A percentile compares a stretch with the other conserved stretches of the same genome.
Evolutionary conservation across 2,113 vertebrate species (phyloP).

Genomic region (Sinocyclocheilus anophthalmus): DNA sequence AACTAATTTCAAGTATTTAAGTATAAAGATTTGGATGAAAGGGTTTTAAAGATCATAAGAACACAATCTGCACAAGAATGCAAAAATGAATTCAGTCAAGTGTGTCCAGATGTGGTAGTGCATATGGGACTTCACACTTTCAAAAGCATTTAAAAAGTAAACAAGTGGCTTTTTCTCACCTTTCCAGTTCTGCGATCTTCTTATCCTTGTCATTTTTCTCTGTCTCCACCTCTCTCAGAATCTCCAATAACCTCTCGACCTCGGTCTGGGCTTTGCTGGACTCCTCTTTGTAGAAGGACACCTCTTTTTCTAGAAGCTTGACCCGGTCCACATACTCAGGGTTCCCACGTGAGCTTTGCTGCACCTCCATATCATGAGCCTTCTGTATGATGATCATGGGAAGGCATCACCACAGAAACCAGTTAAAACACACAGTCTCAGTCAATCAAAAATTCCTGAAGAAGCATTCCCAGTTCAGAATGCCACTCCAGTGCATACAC

Average conservation of each 20-base stretch:
- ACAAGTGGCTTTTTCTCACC: conserved; percentile 70
- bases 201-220: conserved; percentile 99
- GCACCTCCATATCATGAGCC: conserved; percentile 90
- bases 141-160: neutral
- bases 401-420: conserved; percentile 11
- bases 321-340: conserved; percentile 90
- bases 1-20: too few relatives aligned
- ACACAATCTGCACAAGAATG: neutral
- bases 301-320: conserved; percentile 94
- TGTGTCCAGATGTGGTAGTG: neutral
- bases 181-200: conserved; percentile 96
- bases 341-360: conserved; percentile 88
- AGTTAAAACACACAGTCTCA: neutral
- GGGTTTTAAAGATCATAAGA: neutral
- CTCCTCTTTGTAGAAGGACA: conserved; percentile 91
- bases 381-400: conserved; percentile 70
- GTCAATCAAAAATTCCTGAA: neutral
- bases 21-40: too few relatives aligned
- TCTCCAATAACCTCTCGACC: conserved; percentile 94
- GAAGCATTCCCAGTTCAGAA: neutral
- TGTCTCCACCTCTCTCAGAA: conserved; percentile 94
- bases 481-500: neutral
- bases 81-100: neutral
- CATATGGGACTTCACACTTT: neutral
- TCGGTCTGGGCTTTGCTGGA: conserved; percentile 90